Percentiles rank a stretch among this genome's conserved stretches.
Conservation (phyloP, 64 coral and sea anemone genomes). For the Pocillopora verrucosa region DNA sequence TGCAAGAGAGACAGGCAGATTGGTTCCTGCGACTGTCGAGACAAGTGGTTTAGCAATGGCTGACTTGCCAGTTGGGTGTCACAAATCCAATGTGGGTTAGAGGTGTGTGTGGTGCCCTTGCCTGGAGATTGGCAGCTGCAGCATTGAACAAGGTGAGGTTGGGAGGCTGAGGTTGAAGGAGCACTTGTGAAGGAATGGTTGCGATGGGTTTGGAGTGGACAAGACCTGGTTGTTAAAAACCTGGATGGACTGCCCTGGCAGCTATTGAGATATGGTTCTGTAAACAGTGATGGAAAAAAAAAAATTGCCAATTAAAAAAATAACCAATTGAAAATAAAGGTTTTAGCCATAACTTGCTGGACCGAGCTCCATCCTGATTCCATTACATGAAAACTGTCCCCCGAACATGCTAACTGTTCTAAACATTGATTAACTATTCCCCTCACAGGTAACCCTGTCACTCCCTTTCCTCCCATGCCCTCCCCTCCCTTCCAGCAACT, state of each 20-base stretch:
- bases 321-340: no score
- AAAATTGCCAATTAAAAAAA: background rate
- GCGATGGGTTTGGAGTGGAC: constrained; percentile 50
- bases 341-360: no score
- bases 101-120: constrained; percentile 71
- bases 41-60: constrained; percentile 79
- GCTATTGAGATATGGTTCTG: constrained; percentile 42
- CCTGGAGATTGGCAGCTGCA: constrained; percentile 60
- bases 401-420: no score
- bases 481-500: no score
- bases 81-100: constrained; percentile 73
- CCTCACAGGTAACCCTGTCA: no score
- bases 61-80: constrained; percentile 36
- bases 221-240: constrained; percentile 34
- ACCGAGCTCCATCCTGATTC: no score
- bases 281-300: constrained; percentile 28
- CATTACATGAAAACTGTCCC: no score
- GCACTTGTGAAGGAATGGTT: constrained; percentile 37
- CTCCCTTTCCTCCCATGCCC: no score
- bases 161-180: constrained; percentile 52
- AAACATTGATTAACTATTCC: no score
- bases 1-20: constrained; percentile 67
- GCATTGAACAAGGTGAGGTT: constrained; percentile 70
- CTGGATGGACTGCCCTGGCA: constrained; percentile 36
- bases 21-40: constrained; percentile 77